Percentiles rank a stretch among this genome's conserved stretches.
phyloP scores from a whole-genome alignment of 1,140 invertebrate species.

The Drosophila repleta region DNA sequence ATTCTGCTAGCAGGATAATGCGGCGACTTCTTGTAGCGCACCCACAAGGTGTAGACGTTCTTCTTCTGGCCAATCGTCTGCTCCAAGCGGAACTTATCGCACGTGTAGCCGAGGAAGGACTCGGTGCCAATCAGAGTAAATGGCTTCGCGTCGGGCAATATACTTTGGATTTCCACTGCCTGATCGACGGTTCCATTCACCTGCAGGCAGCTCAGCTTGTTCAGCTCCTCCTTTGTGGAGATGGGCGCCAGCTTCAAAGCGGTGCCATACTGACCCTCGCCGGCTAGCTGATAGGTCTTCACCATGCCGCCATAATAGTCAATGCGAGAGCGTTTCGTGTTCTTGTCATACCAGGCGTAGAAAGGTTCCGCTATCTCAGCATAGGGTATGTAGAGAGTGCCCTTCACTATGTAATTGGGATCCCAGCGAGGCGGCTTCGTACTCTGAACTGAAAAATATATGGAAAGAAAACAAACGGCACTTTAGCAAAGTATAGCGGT shows the following conservation, averaged over 20 bases:
- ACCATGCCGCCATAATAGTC: conserved; percentile 98
- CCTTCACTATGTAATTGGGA: conserved; percentile 89
- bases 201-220: conserved; percentile 92
- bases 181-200: conserved; percentile 90
- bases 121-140: conserved; percentile 89
- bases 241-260: conserved; percentile 94
- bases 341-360: conserved; percentile 92
- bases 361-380: conserved; percentile 96
- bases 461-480: conserved; percentile 20
- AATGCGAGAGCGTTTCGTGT: conserved; percentile 91
- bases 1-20: conserved; percentile 81
- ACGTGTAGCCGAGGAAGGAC: conserved; percentile 86
- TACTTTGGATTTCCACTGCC: conserved; percentile 89
- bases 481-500: conserved; percentile 43
- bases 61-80: conserved; percentile 89
- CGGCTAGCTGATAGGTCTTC: conserved; percentile 92
- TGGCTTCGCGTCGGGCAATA: conserved; percentile 92
- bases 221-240: conserved; percentile 89
- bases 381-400: conserved; percentile 93
- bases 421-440: conserved; percentile 88
- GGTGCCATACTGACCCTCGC: conserved; percentile 88
- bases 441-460: conserved; percentile 38
- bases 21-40: conserved; percentile 88
- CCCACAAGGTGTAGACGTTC: conserved; percentile 95
- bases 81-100: conserved; percentile 91